These are phyloP conservation scores for Neolamprologus toae DNA, from an alignment of 2,113 vertebrate species.

Conservation along the genomic window DNA sequence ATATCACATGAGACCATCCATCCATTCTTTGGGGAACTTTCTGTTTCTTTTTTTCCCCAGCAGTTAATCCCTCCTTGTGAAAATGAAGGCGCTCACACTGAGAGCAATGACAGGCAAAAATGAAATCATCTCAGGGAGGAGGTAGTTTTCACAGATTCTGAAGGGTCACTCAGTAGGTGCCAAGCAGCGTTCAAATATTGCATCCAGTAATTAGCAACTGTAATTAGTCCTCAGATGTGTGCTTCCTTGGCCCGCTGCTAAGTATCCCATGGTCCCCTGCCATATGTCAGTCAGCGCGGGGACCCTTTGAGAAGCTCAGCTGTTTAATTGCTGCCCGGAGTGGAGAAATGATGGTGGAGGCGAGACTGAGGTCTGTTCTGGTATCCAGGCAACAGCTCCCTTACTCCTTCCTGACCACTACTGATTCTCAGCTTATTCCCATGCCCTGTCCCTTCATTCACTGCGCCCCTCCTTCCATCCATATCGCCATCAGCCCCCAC, in stretches of 20 bases:
- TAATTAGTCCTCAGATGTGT: slow-evolving; percentile 20
- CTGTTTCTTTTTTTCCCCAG: background rate
- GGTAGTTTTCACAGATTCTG: background rate
- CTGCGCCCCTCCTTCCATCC: slow-evolving; percentile 21
- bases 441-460: slow-evolving; percentile 31
- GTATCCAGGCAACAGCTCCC: slow-evolving; percentile 46
- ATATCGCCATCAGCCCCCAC: slow-evolving; percentile 29
- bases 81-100: background rate
- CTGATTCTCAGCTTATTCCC: slow-evolving; percentile 29
- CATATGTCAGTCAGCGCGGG: background rate
- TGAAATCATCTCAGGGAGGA: background rate
- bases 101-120: background rate
- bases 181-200: background rate
- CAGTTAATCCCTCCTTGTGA: background rate
- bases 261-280: background rate
- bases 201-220: slow-evolving; percentile 14
- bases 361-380: slow-evolving; percentile 44
- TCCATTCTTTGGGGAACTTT: background rate
- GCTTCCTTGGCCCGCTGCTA: background rate
- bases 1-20: background rate
- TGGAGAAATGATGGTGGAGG: slow-evolving; percentile 23
- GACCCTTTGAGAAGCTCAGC: background rate
- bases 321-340: slow-evolving; percentile 18
- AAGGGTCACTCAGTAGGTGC: background rate
- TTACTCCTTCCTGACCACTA: background rate